These are phyloP conservation scores for Eupelmus urozonus DNA, from an alignment of 2,888 invertebrate genomes.

Conservation along the genomic window DNA sequence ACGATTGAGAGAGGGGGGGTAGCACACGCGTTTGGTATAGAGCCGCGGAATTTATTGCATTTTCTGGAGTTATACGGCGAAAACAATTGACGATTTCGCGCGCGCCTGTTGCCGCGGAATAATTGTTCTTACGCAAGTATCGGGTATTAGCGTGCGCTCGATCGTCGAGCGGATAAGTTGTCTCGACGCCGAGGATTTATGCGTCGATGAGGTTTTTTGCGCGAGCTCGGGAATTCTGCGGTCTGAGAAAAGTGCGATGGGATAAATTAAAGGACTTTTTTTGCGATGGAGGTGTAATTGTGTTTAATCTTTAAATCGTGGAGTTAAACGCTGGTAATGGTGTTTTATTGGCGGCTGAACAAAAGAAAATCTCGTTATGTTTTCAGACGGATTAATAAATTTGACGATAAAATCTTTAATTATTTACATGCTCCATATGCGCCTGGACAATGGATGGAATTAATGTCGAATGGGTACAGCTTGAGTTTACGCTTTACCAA, in stretches of 20 bases:
- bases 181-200: conserved; percentile 16
- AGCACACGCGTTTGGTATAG: background rate
- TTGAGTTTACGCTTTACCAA: too few relatives aligned
- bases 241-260: background rate
- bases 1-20: background rate
- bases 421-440: too few relatives aligned
- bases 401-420: too few relatives aligned
- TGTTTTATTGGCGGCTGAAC: background rate
- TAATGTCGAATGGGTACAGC: too few relatives aligned
- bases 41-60: conserved; percentile 35
- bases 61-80: conserved; percentile 16
- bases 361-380: too few relatives aligned
- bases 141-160: background rate
- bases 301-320: background rate
- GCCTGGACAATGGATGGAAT: too few relatives aligned
- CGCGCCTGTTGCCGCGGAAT: background rate
- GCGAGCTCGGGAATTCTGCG: background rate
- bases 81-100: conserved; percentile 42
- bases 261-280: conserved; percentile 16
- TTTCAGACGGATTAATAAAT: too few relatives aligned
- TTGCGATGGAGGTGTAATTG: background rate
- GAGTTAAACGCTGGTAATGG: background rate
- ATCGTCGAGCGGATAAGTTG: background rate
- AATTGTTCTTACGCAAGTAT: conserved; percentile 37
- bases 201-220: conserved; percentile 14